A percentile compares a stretch with the other conserved stretches of the same genome.
These are phyloP conservation scores for Chelmon rostratus DNA, from an alignment of 2,797 vertebrate genomes.

Conservation along the genomic window DNA sequence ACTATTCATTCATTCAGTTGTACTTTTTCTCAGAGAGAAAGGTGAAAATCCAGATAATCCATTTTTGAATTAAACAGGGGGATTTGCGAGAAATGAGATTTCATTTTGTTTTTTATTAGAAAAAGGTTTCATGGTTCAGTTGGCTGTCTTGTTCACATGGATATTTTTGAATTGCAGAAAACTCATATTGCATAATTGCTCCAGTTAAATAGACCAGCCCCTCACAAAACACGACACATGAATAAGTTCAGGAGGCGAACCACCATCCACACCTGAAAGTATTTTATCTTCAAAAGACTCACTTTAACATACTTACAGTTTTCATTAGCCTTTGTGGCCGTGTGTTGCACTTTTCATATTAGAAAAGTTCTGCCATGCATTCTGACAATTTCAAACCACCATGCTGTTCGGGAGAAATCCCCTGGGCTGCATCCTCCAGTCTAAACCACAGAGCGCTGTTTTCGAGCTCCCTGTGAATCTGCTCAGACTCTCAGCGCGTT, in stretches of 20 bases:
- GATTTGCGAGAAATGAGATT: too few species aligned
- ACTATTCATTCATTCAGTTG: background rate
- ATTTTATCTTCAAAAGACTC: conserved; percentile 53
- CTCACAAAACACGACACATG: background rate
- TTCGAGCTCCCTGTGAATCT: conserved; percentile 51
- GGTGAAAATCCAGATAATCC: background rate
- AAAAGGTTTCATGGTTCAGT: background rate
- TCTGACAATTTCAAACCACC: conserved; percentile 67
- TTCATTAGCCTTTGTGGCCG: conserved; percentile 47
- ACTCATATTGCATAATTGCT: background rate
- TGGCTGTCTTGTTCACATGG: background rate
- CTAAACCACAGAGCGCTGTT: conserved; percentile 57
- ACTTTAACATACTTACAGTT: conserved; percentile 34
- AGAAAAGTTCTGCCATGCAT: conserved; percentile 45
- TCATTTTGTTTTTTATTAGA: background rate
- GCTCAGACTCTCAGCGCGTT: conserved; percentile 52
- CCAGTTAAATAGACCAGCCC: background rate
- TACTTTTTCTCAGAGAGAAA: background rate
- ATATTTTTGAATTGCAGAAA: background rate
- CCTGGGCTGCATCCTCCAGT: conserved; percentile 60
- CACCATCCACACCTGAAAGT: conserved; percentile 45
- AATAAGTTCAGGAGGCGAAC: conserved; percentile 11
- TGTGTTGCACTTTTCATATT: conserved; percentile 48
- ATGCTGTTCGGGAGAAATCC: conserved; percentile 66
- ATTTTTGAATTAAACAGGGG: background rate